Evolutionary conservation across 1,140 invertebrate genomes (phyloP), one percentile per base, ranked within the genome.

Genomic region (Sycophaga agraensis): DNA sequence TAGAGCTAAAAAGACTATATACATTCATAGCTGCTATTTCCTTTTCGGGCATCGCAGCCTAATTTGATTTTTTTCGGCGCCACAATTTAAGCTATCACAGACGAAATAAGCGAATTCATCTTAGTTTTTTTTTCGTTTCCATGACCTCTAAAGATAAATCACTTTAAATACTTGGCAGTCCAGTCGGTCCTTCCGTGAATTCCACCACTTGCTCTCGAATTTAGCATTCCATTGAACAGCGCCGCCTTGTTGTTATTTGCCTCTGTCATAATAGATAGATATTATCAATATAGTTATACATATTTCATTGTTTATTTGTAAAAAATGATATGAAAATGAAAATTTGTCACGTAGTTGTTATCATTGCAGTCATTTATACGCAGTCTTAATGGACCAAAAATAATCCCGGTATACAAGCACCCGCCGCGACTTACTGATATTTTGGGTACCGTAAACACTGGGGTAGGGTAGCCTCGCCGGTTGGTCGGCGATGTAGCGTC

Each of bases 171-270:
- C 79, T 88, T 88, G 6, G 86, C 84, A 43, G 84, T 82, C 85
- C 86, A 87, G 67, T 88, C 85, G 21, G 83, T 85, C 51, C 84
- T 72, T 26, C 84, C 85, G 56, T 84, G 78, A 16, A 82, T 65
- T 53, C 77, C 80, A 43, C 77, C 79, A 49, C 71, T 77, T 22
- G 76, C 72, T 66, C 78, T 74, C 14, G 74, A 59, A 60, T 76
- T 80, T 61, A 81, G 68, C 40, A 79, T 64, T 58, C 70, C 73
- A 66, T 56, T 77, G 73, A 56, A 74, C 56, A 11, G 72, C 67
- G 51, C 70, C 67, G 51, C 70, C 62, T 82, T 81, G 43, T 65
- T 74, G 11, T n/a, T n/a, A 0, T 71, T 60, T 28, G 69, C 60
- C 49, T 77, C 72, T 80, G 63, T 34, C 66, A 67, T 64, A 63